Conservation (phyloP, 2,888 invertebrate genomes). For the Sphinx pinastri region DNA sequence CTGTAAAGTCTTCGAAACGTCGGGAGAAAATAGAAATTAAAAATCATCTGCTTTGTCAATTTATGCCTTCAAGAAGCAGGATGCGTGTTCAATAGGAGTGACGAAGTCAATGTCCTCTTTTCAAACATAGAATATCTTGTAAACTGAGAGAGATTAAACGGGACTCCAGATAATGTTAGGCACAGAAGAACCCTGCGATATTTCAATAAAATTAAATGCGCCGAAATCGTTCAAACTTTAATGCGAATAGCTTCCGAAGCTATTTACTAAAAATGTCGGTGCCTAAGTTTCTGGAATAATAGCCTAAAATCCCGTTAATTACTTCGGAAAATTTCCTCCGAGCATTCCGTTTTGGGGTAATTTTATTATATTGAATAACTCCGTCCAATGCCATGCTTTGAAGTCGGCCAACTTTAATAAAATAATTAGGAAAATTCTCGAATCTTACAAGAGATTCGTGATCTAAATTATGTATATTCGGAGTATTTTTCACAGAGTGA, state of each 20-base stretch:
- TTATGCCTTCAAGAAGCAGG: too few species aligned
- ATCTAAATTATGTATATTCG: neutral
- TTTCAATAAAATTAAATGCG: conserved; percentile 1
- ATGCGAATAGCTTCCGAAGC: conserved; percentile 14
- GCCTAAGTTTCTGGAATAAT: conserved; percentile 22
- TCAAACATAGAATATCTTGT: neutral
- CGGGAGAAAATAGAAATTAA: too few species aligned
- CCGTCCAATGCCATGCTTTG: conserved; percentile 35
- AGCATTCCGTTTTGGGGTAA: conserved; percentile 36
- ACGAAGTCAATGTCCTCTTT: too few species aligned
- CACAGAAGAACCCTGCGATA: neutral
- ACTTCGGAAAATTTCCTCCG: conserved; percentile 31
- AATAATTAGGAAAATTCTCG: conserved; percentile 36
- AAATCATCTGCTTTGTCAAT: too few species aligned
- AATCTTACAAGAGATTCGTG: neutral
- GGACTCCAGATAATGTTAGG: too few species aligned
- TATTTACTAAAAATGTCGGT: conserved; percentile 21
- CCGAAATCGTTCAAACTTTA: conserved; percentile 8
- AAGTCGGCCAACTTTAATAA: conserved; percentile 40
- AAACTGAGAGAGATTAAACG: too few species aligned
- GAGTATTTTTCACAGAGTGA: neutral
- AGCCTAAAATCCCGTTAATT: conserved; percentile 33
- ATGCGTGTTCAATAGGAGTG: too few species aligned
- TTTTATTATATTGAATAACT: conserved; percentile 46
- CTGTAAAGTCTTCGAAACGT: too few species aligned